Conservation (phyloP, 1,140 invertebrate genomes). For the Whitmania pigra region DNA sequence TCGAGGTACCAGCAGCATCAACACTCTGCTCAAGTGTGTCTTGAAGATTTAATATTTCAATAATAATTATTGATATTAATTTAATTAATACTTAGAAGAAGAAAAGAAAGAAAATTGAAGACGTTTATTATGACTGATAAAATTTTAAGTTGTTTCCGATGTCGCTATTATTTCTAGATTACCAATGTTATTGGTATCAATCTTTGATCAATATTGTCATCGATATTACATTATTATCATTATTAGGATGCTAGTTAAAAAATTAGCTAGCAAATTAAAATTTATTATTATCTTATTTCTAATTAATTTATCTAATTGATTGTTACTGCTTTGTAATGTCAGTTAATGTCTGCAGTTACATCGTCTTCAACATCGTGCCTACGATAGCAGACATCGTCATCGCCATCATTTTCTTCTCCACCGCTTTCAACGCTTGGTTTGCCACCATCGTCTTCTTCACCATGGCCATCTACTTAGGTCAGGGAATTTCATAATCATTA, state of each 20-base stretch:
- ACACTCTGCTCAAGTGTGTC: slow-evolving; percentile 70
- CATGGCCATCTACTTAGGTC: slow-evolving; percentile 82
- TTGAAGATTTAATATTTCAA: not conserved
- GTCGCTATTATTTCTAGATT: not conserved
- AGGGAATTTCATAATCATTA: slow-evolving; percentile 28
- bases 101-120: no score
- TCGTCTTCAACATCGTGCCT: slow-evolving; percentile 61
- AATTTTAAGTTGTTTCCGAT: not conserved
- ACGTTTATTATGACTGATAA: no score
- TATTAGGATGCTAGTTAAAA: no score
- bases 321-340: no score
- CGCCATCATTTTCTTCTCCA: slow-evolving; percentile 77
- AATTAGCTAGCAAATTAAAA: no score
- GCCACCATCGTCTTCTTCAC: slow-evolving; percentile 82
- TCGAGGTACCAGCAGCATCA: slow-evolving; percentile 83
- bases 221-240: no score
- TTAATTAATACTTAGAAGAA: no score
- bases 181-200: no score
- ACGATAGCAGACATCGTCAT: slow-evolving; percentile 82
- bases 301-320: no score
- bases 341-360: slow-evolving; percentile 40
- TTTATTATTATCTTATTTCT: no score
- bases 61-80: not conserved
- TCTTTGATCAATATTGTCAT: no score
- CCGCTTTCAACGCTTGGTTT: slow-evolving; percentile 79